Conservation (phyloP, 2,888 invertebrate species). For the Ophion slaviceki region DNA sequence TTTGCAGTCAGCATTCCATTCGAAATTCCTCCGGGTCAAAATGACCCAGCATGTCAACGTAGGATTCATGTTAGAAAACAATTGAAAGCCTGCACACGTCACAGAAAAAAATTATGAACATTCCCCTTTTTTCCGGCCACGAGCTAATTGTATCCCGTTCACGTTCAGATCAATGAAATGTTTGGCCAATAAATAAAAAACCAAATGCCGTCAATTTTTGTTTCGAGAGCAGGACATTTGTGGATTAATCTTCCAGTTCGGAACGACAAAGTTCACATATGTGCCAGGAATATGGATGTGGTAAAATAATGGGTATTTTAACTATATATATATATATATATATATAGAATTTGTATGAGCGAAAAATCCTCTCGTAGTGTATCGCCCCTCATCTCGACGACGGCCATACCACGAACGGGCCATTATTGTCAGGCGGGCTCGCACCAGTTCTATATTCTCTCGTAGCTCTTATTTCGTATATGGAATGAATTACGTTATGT, state of each 20-base stretch:
- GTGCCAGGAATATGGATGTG: constrained; percentile 22
- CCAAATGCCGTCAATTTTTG: neutral
- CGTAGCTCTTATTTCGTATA: constrained; percentile 60
- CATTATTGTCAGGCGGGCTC: constrained; percentile 64
- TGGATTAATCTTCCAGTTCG: neutral
- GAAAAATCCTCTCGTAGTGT: constrained; percentile 50
- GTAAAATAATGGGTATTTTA: neutral
- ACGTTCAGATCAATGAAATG: neutral
- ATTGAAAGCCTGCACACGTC: too few relatives aligned
- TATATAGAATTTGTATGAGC: constrained; percentile 15
- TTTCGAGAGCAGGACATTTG: neutral
- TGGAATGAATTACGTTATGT: constrained; percentile 70
- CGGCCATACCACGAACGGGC: constrained; percentile 48
- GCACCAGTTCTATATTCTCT: constrained; percentile 54
- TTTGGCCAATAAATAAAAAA: neutral
- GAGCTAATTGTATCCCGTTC: too few relatives aligned
- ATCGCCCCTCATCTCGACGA: constrained; percentile 42
- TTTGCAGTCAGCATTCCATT: too few relatives aligned
- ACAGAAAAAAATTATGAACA: too few relatives aligned
- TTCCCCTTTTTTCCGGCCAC: too few relatives aligned
- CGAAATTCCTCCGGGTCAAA: too few relatives aligned
- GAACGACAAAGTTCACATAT: neutral
- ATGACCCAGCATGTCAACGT: too few relatives aligned
- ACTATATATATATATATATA: neutral
- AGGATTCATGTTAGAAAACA: too few relatives aligned